phyloP scores from a whole-genome alignment of 2,888 invertebrate genomes.

The Athalia rosae region DNA sequence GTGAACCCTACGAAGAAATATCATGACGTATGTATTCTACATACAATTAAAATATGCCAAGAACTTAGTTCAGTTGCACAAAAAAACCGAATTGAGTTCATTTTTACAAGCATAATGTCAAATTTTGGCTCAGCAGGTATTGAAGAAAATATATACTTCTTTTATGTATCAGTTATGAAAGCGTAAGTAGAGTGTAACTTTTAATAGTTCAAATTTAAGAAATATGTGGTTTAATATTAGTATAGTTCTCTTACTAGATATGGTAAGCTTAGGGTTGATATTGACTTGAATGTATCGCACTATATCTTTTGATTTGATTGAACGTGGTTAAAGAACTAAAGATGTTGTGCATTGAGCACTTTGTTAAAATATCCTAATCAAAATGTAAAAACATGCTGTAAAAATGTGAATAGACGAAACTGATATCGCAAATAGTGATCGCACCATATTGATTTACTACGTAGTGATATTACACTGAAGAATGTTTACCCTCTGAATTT shows the following conservation, averaged over 20 bases:
- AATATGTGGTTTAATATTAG: neutral
- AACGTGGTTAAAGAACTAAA: constrained; percentile 11
- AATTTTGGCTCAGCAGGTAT: neutral
- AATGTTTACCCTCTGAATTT: constrained; percentile 1
- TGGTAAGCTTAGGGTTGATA: constrained; percentile 42
- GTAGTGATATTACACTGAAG: neutral
- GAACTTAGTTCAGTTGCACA: constrained; percentile 6
- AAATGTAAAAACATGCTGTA: constrained; percentile 42
- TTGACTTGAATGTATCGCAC: constrained; percentile 37
- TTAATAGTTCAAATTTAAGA: neutral
- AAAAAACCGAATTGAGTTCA: neutral
- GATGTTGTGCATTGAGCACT: neutral
- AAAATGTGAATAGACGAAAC: constrained; percentile 42
- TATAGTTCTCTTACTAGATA: constrained; percentile 6
- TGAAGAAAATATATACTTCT: neutral
- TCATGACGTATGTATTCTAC: constrained; percentile 26
- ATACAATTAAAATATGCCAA: neutral
- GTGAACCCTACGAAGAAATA: constrained; percentile 15
- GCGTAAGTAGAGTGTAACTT: neutral
- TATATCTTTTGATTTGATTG: constrained; percentile 26
- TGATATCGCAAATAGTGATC: constrained; percentile 23
- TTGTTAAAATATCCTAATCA: constrained; percentile 34
- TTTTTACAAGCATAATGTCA: neutral
- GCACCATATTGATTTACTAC: constrained; percentile 25
- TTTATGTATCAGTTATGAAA: neutral